These are phyloP conservation scores for Galaxea fascicularis DNA, from an alignment of 92 coral and sea anemone genomes.

Conservation along the genomic window DNA sequence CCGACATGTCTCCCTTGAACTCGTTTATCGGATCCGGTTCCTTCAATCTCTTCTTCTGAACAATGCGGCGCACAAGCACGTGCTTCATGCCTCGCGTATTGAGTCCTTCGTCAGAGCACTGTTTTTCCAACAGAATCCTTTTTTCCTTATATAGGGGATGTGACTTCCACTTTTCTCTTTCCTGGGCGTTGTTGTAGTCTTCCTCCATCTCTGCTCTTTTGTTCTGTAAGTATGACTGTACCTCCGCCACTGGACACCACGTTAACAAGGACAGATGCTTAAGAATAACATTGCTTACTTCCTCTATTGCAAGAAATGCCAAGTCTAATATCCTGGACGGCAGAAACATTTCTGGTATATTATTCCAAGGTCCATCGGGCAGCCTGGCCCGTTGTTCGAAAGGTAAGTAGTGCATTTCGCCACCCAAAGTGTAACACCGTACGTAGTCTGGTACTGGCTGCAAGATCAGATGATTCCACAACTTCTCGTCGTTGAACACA, in stretches of 20 bases:
- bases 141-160: neutral
- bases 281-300: neutral
- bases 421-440: slow-evolving; percentile 1
- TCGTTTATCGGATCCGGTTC: slow-evolving; percentile 7
- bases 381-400: slow-evolving; percentile 8
- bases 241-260: neutral
- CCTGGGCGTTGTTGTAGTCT: neutral
- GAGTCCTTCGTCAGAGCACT: neutral
- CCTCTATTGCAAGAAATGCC: neutral
- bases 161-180: neutral
- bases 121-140: neutral
- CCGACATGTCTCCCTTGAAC: slow-evolving; percentile 13
- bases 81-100: neutral
- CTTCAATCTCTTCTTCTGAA: neutral
- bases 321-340: neutral
- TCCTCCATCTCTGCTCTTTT: neutral
- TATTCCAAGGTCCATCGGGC: slow-evolving; percentile 52
- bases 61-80: slow-evolving; percentile 1
- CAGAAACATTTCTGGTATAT: slow-evolving; percentile 28
- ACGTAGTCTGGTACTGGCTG: slow-evolving; percentile 24
- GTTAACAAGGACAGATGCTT: neutral
- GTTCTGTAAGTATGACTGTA: neutral
- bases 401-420: slow-evolving; percentile 51
- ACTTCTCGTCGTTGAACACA: slow-evolving; percentile 10
- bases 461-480: slow-evolving; percentile 22